Base-by-base conservation (phyloP, 1,140 invertebrate genomes). In the Cyclina sinensis region DNA sequence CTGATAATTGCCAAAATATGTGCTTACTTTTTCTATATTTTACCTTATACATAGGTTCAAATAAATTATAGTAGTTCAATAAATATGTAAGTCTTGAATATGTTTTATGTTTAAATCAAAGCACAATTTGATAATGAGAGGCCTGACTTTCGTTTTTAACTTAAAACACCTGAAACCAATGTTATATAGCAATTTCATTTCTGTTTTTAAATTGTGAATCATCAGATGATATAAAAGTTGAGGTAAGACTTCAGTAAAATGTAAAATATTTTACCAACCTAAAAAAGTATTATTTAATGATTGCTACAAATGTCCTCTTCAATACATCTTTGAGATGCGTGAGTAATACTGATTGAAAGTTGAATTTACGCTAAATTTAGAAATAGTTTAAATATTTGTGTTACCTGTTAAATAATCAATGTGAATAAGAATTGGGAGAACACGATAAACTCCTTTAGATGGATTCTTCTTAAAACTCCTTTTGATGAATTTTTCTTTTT, bases 311-410 rank as follows among this genome's bases (percentile, higher is more conserved):
- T 70, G 65, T 70, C 32, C 37, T 37, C 27, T 32, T 70, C 65
- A 37, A 70, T 39, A 70, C 32, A 70, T 37, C 65, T 70, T 35
- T 70, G 35, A 70, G 35, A 70, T 12, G 32, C 14, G 37, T 70
- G 65, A 70, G 65, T 70, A 70, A 70, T 70, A 16, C 32, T 14
- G 32, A 70, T 70, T 12, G 57, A 5, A 62, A 62, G 57, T 62
- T 62, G 7, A 70, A 70, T 32, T 51, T 24, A 59, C 37, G 79
- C 59, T 81, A 65, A 81, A 80, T 43, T 24, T 21, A 81, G 54
- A 81, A 81, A 81, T 81, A 43, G 24, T 81, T 81, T 37, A 35
- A 81, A 81, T 81, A 43, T 62, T 81, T 81, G 30, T 12, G 79
- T 81, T 81, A 81, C 79, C 79, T 81, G 79, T 65, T 32, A 65